These are phyloP conservation scores for Podarcis siculus DNA, from an alignment of 2,797 vertebrate species.

Conservation along the genomic window DNA sequence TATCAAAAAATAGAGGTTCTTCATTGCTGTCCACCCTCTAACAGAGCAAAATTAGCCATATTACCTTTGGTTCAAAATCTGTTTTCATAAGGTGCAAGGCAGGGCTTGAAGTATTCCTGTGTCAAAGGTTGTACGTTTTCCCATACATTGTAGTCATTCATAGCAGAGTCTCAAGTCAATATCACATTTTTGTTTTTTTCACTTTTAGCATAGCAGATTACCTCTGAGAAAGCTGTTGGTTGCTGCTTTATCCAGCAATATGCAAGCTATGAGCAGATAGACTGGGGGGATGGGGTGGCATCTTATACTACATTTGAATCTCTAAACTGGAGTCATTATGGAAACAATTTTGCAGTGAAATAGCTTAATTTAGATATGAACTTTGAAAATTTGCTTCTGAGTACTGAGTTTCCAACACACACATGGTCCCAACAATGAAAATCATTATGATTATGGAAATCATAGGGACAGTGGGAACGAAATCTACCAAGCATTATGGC, in stretches of 20 bases:
- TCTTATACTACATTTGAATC: conserved; percentile 1
- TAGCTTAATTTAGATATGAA: conserved; percentile 7
- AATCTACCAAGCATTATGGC: neutral
- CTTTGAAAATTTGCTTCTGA: neutral
- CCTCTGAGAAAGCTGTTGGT: neutral
- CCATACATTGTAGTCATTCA: neutral
- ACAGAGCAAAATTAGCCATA: neutral
- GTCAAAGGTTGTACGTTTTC: neutral
- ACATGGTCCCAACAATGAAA: neutral
- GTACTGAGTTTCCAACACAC: neutral
- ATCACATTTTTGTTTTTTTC: neutral
- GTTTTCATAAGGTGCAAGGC: neutral
- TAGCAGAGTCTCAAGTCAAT: neutral
- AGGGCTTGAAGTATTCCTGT: neutral
- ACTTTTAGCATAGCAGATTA: neutral
- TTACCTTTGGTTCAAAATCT: neutral
- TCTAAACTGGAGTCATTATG: conserved; percentile 10
- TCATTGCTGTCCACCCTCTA: neutral
- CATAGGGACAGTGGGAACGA: neutral
- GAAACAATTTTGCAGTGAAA: conserved; percentile 28
- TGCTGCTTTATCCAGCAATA: conserved; percentile 1
- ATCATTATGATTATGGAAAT: neutral
- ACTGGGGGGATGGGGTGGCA: neutral
- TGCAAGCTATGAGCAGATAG: neutral
- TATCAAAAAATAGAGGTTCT: neutral